These are phyloP conservation scores for Perognathus longimembris DNA, from an alignment of 2,113 vertebrate genomes.

Conservation along the genomic window DNA sequence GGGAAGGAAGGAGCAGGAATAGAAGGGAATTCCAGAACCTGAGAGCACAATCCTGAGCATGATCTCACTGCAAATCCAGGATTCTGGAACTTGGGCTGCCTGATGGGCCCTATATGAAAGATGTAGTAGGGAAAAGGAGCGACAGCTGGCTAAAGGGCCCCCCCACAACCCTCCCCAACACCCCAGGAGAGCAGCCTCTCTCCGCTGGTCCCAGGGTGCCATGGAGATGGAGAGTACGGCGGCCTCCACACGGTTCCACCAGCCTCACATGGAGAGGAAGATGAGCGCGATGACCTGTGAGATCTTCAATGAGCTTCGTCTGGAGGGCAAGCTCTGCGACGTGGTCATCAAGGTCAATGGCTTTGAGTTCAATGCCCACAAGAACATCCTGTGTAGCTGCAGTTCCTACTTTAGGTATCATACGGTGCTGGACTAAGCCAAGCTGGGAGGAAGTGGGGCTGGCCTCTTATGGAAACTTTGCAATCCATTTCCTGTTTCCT, in stretches of 20 bases:
- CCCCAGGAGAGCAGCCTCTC: constrained; percentile 70
- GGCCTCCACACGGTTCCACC: constrained; percentile 48
- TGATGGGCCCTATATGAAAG: constrained; percentile 65
- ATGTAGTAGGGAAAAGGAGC: constrained; percentile 76
- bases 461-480: background rate
- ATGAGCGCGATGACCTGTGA: constrained; percentile 85
- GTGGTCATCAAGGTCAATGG: constrained; percentile 88
- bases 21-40: constrained; percentile 72
- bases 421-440: background rate
- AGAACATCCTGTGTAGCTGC: constrained; percentile 91
- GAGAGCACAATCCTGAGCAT: constrained; percentile 72
- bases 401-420: constrained; percentile 90
- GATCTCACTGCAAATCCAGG: constrained; percentile 78
- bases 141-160: constrained; percentile 79
- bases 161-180: constrained; percentile 63
- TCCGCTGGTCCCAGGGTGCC: constrained; percentile 69
- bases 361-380: constrained; percentile 89
- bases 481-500: background rate
- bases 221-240: constrained; percentile 71
- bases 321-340: constrained; percentile 90
- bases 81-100: constrained; percentile 79
- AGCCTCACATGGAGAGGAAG: constrained; percentile 85
- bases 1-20: background rate
- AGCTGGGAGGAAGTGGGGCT: background rate
- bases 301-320: constrained; percentile 88